A percentile compares a stretch with the other conserved stretches of the same genome.
Evolutionary conservation across 2,888 invertebrate species (phyloP).

Genomic region (Theretra japonica): DNA sequence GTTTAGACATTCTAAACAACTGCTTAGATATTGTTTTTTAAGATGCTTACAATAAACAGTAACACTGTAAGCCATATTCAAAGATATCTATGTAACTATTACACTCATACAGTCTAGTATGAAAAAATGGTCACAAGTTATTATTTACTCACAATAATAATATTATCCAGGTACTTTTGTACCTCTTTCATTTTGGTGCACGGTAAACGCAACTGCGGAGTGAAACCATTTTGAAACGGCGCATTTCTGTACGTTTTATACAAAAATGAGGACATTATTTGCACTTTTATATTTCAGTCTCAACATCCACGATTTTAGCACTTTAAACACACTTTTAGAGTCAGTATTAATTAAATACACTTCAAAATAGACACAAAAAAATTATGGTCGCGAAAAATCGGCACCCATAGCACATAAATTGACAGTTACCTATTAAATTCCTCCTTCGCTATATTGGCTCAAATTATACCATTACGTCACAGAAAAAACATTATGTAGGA

Average conservation of each 20-base stretch:
- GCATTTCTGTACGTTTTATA: slow-evolving; percentile 73
- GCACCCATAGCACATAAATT: slow-evolving; percentile 43
- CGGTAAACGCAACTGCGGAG: slow-evolving; percentile 60
- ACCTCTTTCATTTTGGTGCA: slow-evolving; percentile 59
- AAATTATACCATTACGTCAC: slow-evolving; percentile 56
- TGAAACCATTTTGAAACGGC: slow-evolving; percentile 69
- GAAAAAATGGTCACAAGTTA: slow-evolving; percentile 4
- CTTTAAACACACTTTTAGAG: not conserved
- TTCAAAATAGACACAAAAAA: slow-evolving; percentile 27
- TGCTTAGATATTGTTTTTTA: too few species aligned
- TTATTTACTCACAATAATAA: slow-evolving; percentile 58
- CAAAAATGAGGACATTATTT: slow-evolving; percentile 65
- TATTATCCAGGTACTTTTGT: slow-evolving; percentile 55
- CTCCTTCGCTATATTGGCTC: slow-evolving; percentile 52
- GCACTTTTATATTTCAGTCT: slow-evolving; percentile 33
- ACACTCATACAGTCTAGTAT: not conserved
- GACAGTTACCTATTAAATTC: slow-evolving; percentile 54
- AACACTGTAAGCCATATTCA: not conserved
- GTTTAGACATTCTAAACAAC: too few species aligned
- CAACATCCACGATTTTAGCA: slow-evolving; percentile 17
- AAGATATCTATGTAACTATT: not conserved
- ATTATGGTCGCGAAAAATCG: slow-evolving; percentile 32
- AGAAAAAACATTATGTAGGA: slow-evolving; percentile 53
- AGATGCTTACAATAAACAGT: too few species aligned
- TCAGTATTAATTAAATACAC: slow-evolving; percentile 22